phyloP scores from a whole-genome alignment of 2,113 vertebrate species.

The Castor canadensis region DNA sequence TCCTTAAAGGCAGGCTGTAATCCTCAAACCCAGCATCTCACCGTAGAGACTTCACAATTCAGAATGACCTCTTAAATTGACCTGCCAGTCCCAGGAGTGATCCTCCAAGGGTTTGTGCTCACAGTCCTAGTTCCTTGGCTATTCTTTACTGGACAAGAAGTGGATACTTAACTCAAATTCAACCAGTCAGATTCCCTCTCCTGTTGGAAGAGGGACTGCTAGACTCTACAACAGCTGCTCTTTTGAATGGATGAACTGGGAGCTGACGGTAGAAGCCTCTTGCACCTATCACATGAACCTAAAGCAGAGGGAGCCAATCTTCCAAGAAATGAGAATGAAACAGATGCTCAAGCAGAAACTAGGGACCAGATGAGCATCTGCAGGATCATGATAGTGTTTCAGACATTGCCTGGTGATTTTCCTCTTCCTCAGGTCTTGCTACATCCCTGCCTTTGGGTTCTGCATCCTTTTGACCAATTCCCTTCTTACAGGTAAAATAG shows the following conservation, averaged over 20 bases:
- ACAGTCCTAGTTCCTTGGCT: background rate
- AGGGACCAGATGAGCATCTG: background rate
- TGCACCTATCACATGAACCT: background rate
- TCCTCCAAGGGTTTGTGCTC: background rate
- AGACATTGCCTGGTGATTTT: background rate
- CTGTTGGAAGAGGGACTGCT: background rate
- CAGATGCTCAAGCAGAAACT: background rate
- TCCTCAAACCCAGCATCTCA: background rate
- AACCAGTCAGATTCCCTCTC: background rate
- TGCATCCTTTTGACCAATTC: background rate
- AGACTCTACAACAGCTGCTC: background rate
- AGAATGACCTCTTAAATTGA: background rate
- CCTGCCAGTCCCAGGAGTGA: background rate
- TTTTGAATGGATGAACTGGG: background rate
- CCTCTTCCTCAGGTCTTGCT: background rate
- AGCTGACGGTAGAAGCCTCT: background rate
- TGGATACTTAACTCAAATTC: background rate
- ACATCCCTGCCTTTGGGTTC: background rate
- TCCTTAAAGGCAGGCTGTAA: background rate
- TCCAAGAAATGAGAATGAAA: slow-evolving; percentile 41
- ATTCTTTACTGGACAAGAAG: background rate
- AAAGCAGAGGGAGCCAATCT: background rate
- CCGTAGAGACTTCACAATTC: background rate
- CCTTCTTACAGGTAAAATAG: background rate
- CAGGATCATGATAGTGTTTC: background rate